Base-by-base conservation (phyloP, 2,113 vertebrate species). In the Trichomycterus rosablanca region DNA sequence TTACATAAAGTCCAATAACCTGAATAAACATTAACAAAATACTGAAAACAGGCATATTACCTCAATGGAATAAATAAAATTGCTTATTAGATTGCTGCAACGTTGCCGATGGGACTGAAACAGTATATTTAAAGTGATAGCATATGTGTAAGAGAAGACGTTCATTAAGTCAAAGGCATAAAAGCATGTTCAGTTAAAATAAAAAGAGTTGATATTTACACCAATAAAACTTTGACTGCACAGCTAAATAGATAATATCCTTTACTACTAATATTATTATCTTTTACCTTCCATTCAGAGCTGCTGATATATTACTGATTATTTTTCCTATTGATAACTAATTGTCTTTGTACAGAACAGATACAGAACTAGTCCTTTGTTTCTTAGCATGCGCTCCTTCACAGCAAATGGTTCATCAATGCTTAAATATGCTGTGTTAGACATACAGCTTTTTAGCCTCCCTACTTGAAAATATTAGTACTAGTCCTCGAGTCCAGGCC, bases 231-330 rank as follows among this genome's bases (percentile, higher is more conserved):
- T 59, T 63, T 71, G 72, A 71, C 59, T 57, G 43, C 70, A 73
- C 75, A 68, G 65, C 73, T 75, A 75, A 73, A 71, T 72, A 72
- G 65, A 75, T 73, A 80, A 78, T 64, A 72, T 79, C 66, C 69
- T 74, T 66, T 44, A 73, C 77, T 72, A 84, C 76, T 66, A 81
- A 78, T 59, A 81, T 84, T 76, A 81, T 80, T 77, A 73, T 81
- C 72, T 54, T 75, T 84, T 77, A 82, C 80, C 79, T 77, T 80
- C 81, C 81, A 80, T 77, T 80, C 76, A 77, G 75, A 70, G 80
- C 83, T 80, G 76, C 72, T 78, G 85, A 86, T 87, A 89, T 86
- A 86, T 89, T 83, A 83, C 76, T 81, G 82, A 83, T 83, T 83
- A 82, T 83, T 85, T 83, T 83, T 85, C 86, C 81, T 80, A 80